phyloP scores from a whole-genome alignment of 2,888 invertebrate genomes.

The Monopis laevigella region DNA sequence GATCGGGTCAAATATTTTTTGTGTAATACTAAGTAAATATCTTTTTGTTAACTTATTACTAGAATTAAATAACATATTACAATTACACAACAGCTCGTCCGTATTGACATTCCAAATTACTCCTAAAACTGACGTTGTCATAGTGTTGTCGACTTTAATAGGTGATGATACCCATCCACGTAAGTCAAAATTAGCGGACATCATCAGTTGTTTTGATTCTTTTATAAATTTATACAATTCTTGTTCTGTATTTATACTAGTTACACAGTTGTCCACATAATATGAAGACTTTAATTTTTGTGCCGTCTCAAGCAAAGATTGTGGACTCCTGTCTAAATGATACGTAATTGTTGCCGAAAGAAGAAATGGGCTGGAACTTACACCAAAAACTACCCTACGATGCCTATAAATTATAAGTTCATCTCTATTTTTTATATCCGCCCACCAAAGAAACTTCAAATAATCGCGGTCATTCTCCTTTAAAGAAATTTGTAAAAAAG shows the following conservation, averaged over 20 bases:
- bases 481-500: slow-evolving; percentile 26
- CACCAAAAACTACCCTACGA: slow-evolving; percentile 14
- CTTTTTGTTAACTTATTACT: slow-evolving; percentile 13
- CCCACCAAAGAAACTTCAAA: slow-evolving; percentile 24
- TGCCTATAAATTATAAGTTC: slow-evolving; percentile 7
- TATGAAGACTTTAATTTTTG: slow-evolving; percentile 14
- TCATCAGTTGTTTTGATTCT: slow-evolving; percentile 16
- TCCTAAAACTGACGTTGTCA: slow-evolving; percentile 13
- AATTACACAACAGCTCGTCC: slow-evolving; percentile 13
- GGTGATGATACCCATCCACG: slow-evolving; percentile 15
- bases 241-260: slow-evolving; percentile 14
- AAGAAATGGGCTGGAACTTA: slow-evolving; percentile 14
- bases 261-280: slow-evolving; percentile 19
- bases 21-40: slow-evolving; percentile 13
- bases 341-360: slow-evolving; percentile 12
- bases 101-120: slow-evolving; percentile 14
- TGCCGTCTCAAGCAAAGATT: slow-evolving; percentile 8
- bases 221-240: slow-evolving; percentile 14
- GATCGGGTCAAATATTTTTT: slow-evolving; percentile 19
- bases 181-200: slow-evolving; percentile 16
- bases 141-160: neutral
- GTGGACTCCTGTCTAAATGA: slow-evolving; percentile 9
- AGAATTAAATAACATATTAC: neutral
- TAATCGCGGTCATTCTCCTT: slow-evolving; percentile 23
- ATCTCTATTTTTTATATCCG: neutral